Base-by-base conservation (phyloP, 2,113 vertebrate genomes). In the Actinemys pallida region DNA sequence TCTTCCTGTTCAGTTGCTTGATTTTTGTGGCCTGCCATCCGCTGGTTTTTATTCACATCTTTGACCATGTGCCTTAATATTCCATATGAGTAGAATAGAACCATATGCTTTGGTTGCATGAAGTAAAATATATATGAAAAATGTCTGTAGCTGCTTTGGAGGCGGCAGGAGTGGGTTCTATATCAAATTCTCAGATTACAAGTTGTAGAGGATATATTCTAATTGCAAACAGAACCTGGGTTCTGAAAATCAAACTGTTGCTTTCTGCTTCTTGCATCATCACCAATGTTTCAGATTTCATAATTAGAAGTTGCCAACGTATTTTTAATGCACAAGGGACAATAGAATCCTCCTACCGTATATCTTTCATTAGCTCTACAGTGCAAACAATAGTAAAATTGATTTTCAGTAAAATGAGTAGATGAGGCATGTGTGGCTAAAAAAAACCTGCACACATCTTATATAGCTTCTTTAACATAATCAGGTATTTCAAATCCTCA, bases 221-320 rank as follows among this genome's bases (percentile, higher is more conserved):
- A 20, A 92, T 79, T 52, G 72, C 57, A 83, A 93, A 42, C 31
- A 35, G 0, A 0, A 57, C 19, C 31, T 39, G n/a, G 25, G 16
- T 65, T 62, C 35, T 90, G 56, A 49, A 19, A 39, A 62, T 84
- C 89, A 35, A 81, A 12, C 89, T 76, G n/a, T 78, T 93, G 39
- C 42, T 94, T 97, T 97, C 87, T 94, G 42, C 53, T 42, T 90
- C 50, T 97, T 97, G 89, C 94, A 94, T 95, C 96, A 95, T 93
- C 62, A 69, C 22, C 13, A 84, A 35, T 96, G 94, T 81, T 75
- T 87, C 65, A 35, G 56, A 17, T 20, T 72, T 72, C 56, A 7
- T 92, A 90, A 88, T 91, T 94, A 57, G n/a, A 90, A 88, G 57
- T 92, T 84, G 42, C 6, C 35, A 90, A 45, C 31, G 52, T 57